These are phyloP conservation scores for Tolmerus cingulatus DNA, from an alignment of 2,888 invertebrate species.

Conservation along the genomic window DNA sequence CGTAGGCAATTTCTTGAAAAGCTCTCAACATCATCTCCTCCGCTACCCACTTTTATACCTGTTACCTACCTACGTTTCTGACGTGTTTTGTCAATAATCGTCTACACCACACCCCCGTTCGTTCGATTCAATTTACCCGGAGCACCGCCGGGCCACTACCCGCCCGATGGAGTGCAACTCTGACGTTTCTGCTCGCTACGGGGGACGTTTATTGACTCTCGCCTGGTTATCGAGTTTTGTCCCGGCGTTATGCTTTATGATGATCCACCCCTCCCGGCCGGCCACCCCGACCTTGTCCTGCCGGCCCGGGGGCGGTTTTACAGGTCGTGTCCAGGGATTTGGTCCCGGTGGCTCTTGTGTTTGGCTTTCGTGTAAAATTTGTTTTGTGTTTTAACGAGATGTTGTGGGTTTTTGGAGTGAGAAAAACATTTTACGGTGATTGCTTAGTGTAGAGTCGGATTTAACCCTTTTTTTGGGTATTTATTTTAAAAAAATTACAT, in stretches of 20 bases:
- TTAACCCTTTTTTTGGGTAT: neutral
- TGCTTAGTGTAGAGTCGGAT: neutral
- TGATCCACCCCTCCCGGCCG: neutral
- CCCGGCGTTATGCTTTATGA: neutral
- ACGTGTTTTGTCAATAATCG: conserved; percentile 19
- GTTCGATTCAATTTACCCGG: neutral
- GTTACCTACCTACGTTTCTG: conserved; percentile 2
- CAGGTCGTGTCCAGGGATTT: neutral
- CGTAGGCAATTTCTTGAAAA: conserved; percentile 9
- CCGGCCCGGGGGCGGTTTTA: neutral
- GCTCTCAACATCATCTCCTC: neutral
- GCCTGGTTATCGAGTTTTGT: neutral
- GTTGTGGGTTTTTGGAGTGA: neutral
- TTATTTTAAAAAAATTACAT: neutral
- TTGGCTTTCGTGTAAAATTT: neutral
- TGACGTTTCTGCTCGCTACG: neutral
- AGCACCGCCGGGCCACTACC: neutral
- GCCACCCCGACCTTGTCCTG: neutral
- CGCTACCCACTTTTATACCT: neutral
- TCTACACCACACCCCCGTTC: neutral
- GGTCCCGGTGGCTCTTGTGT: neutral
- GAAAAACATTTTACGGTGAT: neutral
- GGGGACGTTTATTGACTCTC: conserved; percentile 12
- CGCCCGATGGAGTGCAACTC: neutral
- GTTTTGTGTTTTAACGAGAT: neutral